phyloP scores from a whole-genome alignment of 2,113 vertebrate species.

The Passer domesticus region DNA sequence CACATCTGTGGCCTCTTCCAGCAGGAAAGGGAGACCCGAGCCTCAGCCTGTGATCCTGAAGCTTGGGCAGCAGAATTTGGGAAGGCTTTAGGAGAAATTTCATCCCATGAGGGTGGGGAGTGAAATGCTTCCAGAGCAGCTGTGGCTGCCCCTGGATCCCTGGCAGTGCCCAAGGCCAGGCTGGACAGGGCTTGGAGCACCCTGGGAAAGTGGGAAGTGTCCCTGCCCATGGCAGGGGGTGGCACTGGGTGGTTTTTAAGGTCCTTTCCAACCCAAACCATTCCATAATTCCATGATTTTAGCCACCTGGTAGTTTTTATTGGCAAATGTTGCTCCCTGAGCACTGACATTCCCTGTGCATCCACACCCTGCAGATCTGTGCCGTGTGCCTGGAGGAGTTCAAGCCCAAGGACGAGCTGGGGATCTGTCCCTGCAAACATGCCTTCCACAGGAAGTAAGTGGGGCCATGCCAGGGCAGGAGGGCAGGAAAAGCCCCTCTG shows the following conservation, averaged over 20 bases:
- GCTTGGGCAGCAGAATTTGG: background rate
- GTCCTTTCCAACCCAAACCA: background rate
- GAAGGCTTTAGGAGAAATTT: background rate
- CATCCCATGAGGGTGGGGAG: fast-evolving
- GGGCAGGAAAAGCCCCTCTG: fast-evolving
- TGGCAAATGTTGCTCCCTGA: background rate
- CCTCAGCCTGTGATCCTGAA: background rate
- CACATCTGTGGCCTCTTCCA: background rate
- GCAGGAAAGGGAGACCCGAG: fast-evolving
- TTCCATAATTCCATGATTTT: fast-evolving
- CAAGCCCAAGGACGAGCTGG: conserved; percentile 96
- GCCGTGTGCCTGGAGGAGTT: conserved; percentile 98
- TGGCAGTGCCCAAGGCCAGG: background rate
- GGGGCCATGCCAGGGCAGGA: background rate
- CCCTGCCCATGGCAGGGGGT: background rate
- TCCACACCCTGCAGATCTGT: conserved; percentile 81
- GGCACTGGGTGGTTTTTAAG: fast-evolving
- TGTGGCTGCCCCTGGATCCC: background rate
- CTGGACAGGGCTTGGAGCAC: fast-evolving
- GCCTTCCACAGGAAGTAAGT: conserved; percentile 99
- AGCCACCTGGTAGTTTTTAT: fast-evolving
- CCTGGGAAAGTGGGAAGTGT: fast-evolving
- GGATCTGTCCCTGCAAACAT: conserved; percentile 98
- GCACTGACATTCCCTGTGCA: background rate
- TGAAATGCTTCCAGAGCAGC: background rate